phyloP scores from a whole-genome alignment of 2,888 invertebrate genomes.

The Epistrophe grossulariae region DNA sequence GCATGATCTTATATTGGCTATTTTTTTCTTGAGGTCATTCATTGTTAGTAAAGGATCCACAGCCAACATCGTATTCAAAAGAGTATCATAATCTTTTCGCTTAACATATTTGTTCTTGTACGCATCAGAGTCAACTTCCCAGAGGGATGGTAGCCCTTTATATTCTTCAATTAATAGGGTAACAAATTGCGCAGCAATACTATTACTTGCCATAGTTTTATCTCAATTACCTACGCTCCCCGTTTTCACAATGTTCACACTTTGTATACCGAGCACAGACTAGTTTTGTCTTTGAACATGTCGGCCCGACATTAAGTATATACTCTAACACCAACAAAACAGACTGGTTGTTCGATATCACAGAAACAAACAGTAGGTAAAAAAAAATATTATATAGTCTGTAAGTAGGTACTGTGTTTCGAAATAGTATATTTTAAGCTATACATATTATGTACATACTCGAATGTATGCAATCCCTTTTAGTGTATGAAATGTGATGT shows the following conservation, averaged over 20 bases:
- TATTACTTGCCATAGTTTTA: neutral
- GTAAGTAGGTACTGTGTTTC: neutral
- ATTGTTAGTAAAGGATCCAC: conserved; percentile 2
- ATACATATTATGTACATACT: neutral
- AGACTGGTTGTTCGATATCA: neutral
- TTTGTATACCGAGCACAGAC: neutral
- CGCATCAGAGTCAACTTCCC: neutral
- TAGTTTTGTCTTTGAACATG: neutral
- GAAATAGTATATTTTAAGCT: neutral
- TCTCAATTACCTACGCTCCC: neutral
- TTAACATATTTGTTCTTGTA: neutral
- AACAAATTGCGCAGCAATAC: neutral
- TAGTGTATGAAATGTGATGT: neutral
- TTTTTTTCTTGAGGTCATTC: conserved; percentile 22
- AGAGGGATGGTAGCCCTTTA: neutral
- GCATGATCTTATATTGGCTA: conserved; percentile 15
- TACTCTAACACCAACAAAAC: neutral
- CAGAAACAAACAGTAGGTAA: neutral
- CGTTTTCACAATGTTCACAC: neutral
- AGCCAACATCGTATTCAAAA: neutral
- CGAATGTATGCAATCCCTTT: neutral
- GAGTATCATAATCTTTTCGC: neutral
- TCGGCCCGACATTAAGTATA: neutral
- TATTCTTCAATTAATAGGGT: neutral
- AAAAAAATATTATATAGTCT: neutral